Evolutionary conservation across 2,113 vertebrate species (phyloP), one percentile per base, ranked within the genome.

Genomic region (Salvelinus fontinalis): DNA sequence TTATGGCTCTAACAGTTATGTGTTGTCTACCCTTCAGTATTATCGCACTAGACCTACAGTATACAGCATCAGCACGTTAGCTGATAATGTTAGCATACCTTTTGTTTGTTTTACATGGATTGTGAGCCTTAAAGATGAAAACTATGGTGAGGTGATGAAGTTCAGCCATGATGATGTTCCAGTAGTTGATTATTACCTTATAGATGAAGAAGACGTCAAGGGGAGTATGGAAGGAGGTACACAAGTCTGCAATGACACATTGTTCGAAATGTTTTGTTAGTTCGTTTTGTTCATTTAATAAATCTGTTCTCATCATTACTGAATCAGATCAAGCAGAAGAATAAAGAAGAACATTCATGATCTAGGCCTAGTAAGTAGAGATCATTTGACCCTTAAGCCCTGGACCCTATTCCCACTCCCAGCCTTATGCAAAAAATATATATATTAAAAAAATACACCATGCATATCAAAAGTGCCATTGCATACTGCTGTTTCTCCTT

Each of bases 391-490:
- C 39, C 39, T 44, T 44, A 12, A 71, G 70, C 8, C 75, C 90
- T 24, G 20, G 71, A 71, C 70, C 75, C 90, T 24, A 20, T 48
- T 34, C 69, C 49, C 88, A 94, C 94, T 94, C 93, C 90, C 93
- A 95, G 96, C 95, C 95, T 97, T 99, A 99, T 98, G 97, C 97
- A 98, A 97, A 95, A 85, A 76, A 57, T n/a, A 84, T 26, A 26
- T 26, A 26, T 26, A 26, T 26, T 44, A 72, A 27, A 27, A 27
- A 27, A 27, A 27, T 26, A 75, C 24, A 95, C 93, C 93, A 88
- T 95, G 93, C 94, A 95, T 95, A 95, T 96, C 95, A 93, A 93
- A 97, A 97, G 97, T 97, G 96, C 97, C 97, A 97, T 96, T 96
- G 94, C 93, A 93, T 93, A 94, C 94, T 94, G 94, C 96, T 96